These are phyloP conservation scores for Choristoneura rosaceana DNA, from an alignment of 2,888 invertebrate species.

Conservation along the genomic window DNA sequence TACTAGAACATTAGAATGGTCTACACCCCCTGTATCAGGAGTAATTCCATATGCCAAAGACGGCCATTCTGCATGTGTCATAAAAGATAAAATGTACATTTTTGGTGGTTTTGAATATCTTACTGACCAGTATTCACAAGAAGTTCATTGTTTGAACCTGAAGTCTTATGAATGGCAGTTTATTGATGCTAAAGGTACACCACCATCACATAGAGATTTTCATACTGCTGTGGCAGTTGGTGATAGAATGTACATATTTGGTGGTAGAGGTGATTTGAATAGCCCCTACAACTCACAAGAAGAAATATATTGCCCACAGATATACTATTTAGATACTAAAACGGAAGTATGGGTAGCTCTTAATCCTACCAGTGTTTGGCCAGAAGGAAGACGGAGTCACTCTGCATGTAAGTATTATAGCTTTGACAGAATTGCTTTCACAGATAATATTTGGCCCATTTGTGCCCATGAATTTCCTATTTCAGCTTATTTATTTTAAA, in stretches of 20 bases:
- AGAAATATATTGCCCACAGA: slow-evolving; percentile 92
- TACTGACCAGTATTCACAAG: slow-evolving; percentile 91
- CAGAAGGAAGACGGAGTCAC: slow-evolving; percentile 94
- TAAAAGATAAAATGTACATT: slow-evolving; percentile 92
- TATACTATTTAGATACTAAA: slow-evolving; percentile 90
- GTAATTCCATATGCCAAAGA: slow-evolving; percentile 92
- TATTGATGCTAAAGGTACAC: slow-evolving; percentile 86
- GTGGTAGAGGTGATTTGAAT: slow-evolving; percentile 92
- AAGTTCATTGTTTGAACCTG: slow-evolving; percentile 91
- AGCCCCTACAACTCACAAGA: slow-evolving; percentile 82
- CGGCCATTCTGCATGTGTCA: slow-evolving; percentile 95
- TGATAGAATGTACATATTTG: slow-evolving; percentile 94
- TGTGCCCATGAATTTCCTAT: too few relatives aligned
- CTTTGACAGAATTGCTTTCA: too few relatives aligned
- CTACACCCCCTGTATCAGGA: slow-evolving; percentile 87
- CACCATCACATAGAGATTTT: slow-evolving; percentile 93
- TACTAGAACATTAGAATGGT: slow-evolving; percentile 89
- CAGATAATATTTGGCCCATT: too few relatives aligned
- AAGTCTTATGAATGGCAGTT: slow-evolving; percentile 90
- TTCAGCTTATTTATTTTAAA: too few relatives aligned
- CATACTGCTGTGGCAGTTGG: slow-evolving; percentile 93
- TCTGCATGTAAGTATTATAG: slow-evolving; percentile 91
- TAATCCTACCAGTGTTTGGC: slow-evolving; percentile 87
- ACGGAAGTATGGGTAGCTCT: slow-evolving; percentile 89
- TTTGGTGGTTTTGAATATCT: slow-evolving; percentile 97